Conservation (phyloP, 1,140 invertebrate species). For the Caenorhabditis remanei region DNA sequence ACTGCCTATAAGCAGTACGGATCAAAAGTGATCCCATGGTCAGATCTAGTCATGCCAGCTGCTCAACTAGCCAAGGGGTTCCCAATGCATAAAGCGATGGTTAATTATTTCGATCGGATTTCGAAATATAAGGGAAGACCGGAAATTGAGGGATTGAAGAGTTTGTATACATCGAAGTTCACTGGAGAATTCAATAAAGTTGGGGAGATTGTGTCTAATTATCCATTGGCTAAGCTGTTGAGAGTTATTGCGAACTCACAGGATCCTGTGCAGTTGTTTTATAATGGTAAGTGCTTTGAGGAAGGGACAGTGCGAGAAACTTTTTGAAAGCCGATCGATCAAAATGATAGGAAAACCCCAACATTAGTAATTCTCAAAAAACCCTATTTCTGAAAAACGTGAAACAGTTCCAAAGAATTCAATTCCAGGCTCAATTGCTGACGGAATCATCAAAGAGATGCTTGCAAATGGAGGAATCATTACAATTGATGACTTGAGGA, state of each 20-base stretch:
- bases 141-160: neutral
- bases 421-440: slow-evolving; percentile 13
- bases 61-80: slow-evolving; percentile 86
- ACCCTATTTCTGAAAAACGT: neutral
- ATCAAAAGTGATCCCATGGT: slow-evolving; percentile 84
- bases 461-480: slow-evolving; percentile 82
- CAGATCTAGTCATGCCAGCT: slow-evolving; percentile 84
- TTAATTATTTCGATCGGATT: slow-evolving; percentile 11
- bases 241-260: slow-evolving; percentile 26
- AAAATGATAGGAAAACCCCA: too few relatives aligned
- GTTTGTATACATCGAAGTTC: slow-evolving; percentile 25
- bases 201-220: slow-evolving; percentile 38
- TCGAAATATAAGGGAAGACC: slow-evolving; percentile 15
- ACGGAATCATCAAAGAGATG: slow-evolving; percentile 24
- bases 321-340: too few relatives aligned
- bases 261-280: slow-evolving; percentile 34
- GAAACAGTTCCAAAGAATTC: neutral
- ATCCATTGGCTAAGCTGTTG: slow-evolving; percentile 25
- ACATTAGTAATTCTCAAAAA: too few relatives aligned
- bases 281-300: slow-evolving; percentile 2
- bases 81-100: slow-evolving; percentile 81
- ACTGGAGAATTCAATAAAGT: slow-evolving; percentile 27
- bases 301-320: too few relatives aligned
- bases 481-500: slow-evolving; percentile 84
- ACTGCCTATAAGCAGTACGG: slow-evolving; percentile 86